Conservation (phyloP, 1,140 invertebrate species). For the Bombus confusus region DNA sequence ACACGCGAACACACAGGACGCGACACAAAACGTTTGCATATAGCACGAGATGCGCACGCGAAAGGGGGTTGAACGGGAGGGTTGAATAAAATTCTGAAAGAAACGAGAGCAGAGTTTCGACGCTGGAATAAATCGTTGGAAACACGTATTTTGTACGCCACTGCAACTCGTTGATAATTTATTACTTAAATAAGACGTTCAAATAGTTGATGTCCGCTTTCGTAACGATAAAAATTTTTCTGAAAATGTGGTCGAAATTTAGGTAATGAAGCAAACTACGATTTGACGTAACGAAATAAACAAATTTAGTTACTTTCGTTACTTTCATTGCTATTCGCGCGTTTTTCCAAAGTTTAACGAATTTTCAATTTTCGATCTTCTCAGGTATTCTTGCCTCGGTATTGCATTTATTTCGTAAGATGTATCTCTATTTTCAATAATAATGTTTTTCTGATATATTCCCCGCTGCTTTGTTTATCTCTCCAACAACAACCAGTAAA, state of each 20-base stretch:
- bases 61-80: neutral
- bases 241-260: too few relatives aligned
- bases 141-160: neutral
- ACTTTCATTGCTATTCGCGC: too few relatives aligned
- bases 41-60: neutral
- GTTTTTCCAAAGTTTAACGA: too few relatives aligned
- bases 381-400: too few relatives aligned
- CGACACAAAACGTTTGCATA: neutral
- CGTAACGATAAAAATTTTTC: neutral
- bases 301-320: too few relatives aligned
- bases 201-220: neutral
- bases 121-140: neutral
- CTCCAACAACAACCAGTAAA: neutral
- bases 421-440: neutral
- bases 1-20: neutral
- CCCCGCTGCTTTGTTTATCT: neutral
- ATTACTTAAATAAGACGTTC: neutral
- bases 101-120: neutral
- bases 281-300: too few relatives aligned
- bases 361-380: too few relatives aligned
- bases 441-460: neutral
- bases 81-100: neutral
- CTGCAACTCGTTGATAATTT: neutral
- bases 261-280: too few relatives aligned
- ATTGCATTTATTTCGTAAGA: too few relatives aligned